phyloP scores from a whole-genome alignment of 1,140 invertebrate species.

The Harpegnathos saltator region DNA sequence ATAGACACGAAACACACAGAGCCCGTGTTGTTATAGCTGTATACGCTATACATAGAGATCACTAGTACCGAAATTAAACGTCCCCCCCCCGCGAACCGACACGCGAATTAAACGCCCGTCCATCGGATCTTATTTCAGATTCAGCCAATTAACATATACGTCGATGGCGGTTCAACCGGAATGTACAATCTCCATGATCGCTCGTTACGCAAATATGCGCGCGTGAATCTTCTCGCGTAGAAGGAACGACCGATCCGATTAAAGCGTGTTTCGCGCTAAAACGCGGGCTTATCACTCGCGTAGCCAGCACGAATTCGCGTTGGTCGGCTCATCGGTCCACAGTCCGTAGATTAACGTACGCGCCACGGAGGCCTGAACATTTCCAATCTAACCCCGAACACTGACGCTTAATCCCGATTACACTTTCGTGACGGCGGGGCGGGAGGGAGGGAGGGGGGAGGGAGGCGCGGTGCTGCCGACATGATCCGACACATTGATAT shows the following conservation, averaged over 20 bases:
- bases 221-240: background rate
- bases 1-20: too few species aligned
- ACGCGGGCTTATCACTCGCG: constrained; percentile 11
- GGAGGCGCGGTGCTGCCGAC: background rate
- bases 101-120: background rate
- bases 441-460: too few species aligned
- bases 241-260: background rate
- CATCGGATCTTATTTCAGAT: background rate
- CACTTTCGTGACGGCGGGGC: too few species aligned
- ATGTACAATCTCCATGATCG: constrained; percentile 29
- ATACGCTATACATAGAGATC: too few species aligned
- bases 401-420: constrained; percentile 26
- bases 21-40: too few species aligned
- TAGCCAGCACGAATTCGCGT: constrained; percentile 6
- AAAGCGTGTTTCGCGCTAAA: background rate
- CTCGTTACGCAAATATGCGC: constrained; percentile 21
- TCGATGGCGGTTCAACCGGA: background rate
- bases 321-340: background rate
- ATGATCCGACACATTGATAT: constrained; percentile 6
- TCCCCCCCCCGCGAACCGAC: background rate
- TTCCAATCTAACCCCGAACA: constrained; percentile 35
- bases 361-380: constrained; percentile 6
- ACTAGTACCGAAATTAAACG: background rate
- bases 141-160: background rate
- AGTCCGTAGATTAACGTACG: constrained; percentile 2